Evolutionary conservation across 1,140 invertebrate species (phyloP), one percentile per base, ranked within the genome.

Genomic region (Eciton burchellii): DNA sequence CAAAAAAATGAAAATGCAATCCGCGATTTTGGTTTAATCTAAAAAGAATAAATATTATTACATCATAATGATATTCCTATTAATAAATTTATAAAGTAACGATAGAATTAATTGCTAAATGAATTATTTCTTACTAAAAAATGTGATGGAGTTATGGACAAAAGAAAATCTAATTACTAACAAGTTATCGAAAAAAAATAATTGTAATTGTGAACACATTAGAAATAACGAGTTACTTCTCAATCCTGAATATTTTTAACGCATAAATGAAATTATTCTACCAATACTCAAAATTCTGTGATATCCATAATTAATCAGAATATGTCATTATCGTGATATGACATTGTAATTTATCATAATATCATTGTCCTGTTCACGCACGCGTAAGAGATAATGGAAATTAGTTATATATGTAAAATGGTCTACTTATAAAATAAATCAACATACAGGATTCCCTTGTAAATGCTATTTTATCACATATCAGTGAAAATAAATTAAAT

Each of bases 391-490:
- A 0, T 56, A 56, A 68, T 54, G 12, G n/a, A 77, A 21, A 76
- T 76, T 74, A 66, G 19, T 76, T 54, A 76, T 41, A 54, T 77
- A 77, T 41, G 21, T 4, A 56, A 49, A 43, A 63, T 56, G 21
- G 68, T 11, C 63, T 57, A 68, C 66, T 19, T 66, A 66, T 43
- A 66, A 35, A 65, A 76, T 65, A 65, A 79, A 54, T 68, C 14
- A 68, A 57, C 60, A 21, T 79, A 68, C 49, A 68, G 24, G 8
- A 26, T 77, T 77, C n/a, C 56, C n/a, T 11, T 52, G 12, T 68
- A 79, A 63, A 14, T 68, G 21, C 62, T 79, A 79, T 9, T 68
- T 74, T 79, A 79, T 79, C 74, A 79, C 74, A 68, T 77, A 77
- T 79, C 68, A 79, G 14, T 68, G 74, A 68, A 60, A 79, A 79